These are phyloP conservation scores for Cebus imitator DNA, from an alignment of 2,113 vertebrate genomes.

Conservation along the genomic window DNA sequence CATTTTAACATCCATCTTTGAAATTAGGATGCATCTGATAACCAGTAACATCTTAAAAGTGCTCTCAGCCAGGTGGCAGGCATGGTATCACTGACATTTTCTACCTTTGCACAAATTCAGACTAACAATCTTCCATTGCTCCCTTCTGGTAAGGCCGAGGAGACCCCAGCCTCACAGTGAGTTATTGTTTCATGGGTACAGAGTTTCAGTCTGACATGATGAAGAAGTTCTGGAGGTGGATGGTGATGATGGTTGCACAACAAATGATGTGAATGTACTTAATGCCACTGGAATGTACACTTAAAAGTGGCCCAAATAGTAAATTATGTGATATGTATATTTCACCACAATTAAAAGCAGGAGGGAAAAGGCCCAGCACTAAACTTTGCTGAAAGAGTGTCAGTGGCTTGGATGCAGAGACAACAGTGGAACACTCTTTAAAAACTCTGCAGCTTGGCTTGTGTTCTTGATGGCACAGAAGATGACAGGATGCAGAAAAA, in stretches of 20 bases:
- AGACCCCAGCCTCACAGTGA: background rate
- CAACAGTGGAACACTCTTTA: background rate
- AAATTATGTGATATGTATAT: background rate
- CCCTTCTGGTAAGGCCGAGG: background rate
- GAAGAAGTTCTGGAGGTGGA: background rate
- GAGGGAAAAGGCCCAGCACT: background rate
- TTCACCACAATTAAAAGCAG: background rate
- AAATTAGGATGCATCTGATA: background rate
- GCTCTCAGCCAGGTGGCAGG: background rate
- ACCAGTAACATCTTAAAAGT: background rate
- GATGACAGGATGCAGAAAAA: background rate
- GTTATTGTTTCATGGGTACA: background rate
- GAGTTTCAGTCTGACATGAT: background rate
- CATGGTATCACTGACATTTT: background rate
- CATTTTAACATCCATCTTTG: background rate
- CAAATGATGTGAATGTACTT: background rate
- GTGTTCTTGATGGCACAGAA: background rate
- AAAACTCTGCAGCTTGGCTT: background rate
- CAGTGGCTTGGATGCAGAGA: background rate
- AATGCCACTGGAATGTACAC: background rate
- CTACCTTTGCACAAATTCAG: background rate
- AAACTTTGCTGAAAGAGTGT: background rate
- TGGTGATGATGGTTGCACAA: background rate
- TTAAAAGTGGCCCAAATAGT: background rate
- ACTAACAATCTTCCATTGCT: background rate